Evolutionary conservation across 64 coral and sea anemone genomes (phyloP).

Genomic region (Hydrozoanthus tunicans): DNA sequence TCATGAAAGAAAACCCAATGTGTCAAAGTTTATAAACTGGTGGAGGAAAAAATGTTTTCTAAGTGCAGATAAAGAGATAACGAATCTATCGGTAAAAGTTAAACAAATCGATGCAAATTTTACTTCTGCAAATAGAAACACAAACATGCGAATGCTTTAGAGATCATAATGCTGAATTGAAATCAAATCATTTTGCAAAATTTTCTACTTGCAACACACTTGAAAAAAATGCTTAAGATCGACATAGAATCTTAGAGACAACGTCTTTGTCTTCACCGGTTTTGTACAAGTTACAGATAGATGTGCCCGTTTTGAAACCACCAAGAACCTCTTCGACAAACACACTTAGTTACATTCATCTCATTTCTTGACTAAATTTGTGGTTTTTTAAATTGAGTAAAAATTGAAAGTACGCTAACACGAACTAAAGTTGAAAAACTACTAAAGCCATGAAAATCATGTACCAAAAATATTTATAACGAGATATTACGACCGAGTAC

Average conservation of each 20-base stretch:
- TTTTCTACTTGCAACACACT: neutral
- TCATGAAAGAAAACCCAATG: too few species aligned
- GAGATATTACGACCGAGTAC: neutral
- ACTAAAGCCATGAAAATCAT: too few species aligned
- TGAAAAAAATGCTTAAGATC: too few species aligned
- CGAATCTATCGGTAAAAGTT: constrained; percentile 13
- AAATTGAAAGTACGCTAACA: neutral
- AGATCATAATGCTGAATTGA: neutral
- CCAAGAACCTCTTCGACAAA: neutral
- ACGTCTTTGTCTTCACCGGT: too few species aligned
- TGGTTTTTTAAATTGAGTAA: neutral
- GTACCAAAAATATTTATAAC: too few species aligned
- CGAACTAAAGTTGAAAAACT: neutral
- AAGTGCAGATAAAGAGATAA: neutral
- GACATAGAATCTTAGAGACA: neutral
- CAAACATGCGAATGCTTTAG: neutral
- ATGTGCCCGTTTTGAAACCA: neutral
- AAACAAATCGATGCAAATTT: constrained; percentile 37
- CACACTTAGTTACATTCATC: neutral
- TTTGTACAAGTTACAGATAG: neutral
- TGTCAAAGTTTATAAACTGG: too few species aligned
- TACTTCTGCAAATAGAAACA: constrained; percentile 49
- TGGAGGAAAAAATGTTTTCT: too few species aligned
- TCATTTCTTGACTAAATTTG: neutral
- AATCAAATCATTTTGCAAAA: neutral